Evolutionary conservation across 1,140 invertebrate species (phyloP).

Genomic region (Thaumatotibia leucotreta): DNA sequence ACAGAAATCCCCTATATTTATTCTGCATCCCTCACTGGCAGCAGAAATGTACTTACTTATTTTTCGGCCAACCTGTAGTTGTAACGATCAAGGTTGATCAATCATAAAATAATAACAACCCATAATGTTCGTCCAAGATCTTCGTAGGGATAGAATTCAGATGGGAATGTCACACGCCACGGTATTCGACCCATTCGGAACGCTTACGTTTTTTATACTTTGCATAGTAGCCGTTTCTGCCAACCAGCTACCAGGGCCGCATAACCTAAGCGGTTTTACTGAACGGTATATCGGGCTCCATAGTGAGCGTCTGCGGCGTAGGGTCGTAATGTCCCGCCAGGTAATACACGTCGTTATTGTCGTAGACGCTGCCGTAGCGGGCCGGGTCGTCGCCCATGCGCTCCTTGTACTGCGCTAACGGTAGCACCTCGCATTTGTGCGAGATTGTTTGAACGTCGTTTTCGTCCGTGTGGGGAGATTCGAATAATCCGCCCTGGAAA

Average conservation of each 20-base stretch:
- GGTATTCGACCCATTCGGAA: too few species aligned
- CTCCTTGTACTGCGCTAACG: constrained; percentile 85
- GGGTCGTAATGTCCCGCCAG: constrained; percentile 95
- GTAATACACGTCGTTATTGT: constrained; percentile 95
- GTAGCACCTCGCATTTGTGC: constrained; percentile 95
- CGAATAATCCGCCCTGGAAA: constrained; percentile 92
- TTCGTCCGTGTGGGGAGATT: constrained; percentile 94
- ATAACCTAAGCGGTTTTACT: constrained; percentile 34
- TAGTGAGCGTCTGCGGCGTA: constrained; percentile 81
- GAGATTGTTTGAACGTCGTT: constrained; percentile 98
- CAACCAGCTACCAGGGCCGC: constrained; percentile 33
- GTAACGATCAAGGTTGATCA: too few species aligned
- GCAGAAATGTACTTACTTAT: too few species aligned
- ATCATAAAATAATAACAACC: too few species aligned
- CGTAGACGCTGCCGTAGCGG: constrained; percentile 83
- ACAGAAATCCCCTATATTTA: too few species aligned
- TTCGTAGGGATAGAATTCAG: too few species aligned
- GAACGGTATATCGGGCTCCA: constrained; percentile 83
- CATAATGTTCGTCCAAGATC: too few species aligned
- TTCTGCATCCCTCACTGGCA: too few species aligned
- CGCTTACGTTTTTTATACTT: too few species aligned
- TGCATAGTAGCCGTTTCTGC: too few species aligned
- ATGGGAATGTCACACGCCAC: too few species aligned
- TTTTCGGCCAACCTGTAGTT: too few species aligned
- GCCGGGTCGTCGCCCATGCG: constrained; percentile 81